phyloP scores from a whole-genome alignment of 2,888 invertebrate genomes.

The Leptopilina syphax region DNA sequence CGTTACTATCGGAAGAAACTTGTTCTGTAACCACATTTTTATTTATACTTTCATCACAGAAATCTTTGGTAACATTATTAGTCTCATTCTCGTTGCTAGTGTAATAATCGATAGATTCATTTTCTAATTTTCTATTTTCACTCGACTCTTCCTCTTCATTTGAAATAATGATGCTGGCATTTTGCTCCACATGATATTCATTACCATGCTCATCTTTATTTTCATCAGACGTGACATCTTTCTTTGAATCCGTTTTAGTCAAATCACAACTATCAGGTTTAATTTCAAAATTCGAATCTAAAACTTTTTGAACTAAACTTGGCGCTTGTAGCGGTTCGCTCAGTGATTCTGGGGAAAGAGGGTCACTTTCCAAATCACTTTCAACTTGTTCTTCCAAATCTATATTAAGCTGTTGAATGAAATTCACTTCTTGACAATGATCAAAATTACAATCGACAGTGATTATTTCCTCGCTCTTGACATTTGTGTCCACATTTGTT shows the following conservation, averaged over 20 bases:
- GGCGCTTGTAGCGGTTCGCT: slow-evolving; percentile 25
- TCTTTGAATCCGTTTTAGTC: neutral
- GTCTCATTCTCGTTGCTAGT: slow-evolving; percentile 3
- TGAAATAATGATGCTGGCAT: neutral
- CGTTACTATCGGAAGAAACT: neutral
- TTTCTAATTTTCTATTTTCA: slow-evolving; percentile 15
- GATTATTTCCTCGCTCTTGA: neutral
- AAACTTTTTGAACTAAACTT: slow-evolving; percentile 2
- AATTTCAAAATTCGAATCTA: neutral
- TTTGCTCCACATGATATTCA: neutral
- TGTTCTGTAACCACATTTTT: neutral
- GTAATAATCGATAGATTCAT: slow-evolving; percentile 6
- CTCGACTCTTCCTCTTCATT: slow-evolving; percentile 4
- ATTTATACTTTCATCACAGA: neutral
- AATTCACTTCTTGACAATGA: slow-evolving; percentile 7
- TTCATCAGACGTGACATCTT: neutral
- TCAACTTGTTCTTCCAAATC: slow-evolving; percentile 11
- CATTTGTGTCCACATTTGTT: no score
- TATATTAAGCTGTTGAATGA: slow-evolving; percentile 17
- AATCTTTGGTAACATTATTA: neutral
- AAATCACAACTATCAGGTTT: neutral
- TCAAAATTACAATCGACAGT: slow-evolving; percentile 4
- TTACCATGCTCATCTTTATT: neutral
- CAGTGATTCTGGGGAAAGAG: neutral
- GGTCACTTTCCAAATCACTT: slow-evolving; percentile 6